These are phyloP conservation scores for Corythaeola cristata DNA, from an alignment of 2,113 vertebrate genomes.

Conservation along the genomic window DNA sequence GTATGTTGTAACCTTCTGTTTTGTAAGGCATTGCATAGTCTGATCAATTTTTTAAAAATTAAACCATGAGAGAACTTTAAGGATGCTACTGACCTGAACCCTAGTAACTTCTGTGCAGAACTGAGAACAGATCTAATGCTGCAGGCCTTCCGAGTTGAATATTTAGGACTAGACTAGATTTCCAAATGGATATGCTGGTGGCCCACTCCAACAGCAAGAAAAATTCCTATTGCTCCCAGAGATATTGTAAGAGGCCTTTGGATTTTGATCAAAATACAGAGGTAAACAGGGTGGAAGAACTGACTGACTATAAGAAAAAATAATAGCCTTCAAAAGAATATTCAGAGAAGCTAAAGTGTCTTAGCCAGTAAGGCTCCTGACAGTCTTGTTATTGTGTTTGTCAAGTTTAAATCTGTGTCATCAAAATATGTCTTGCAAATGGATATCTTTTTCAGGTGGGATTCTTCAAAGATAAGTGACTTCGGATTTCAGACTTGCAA, in stretches of 20 bases:
- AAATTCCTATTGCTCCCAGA: background rate
- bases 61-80: background rate
- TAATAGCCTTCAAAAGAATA: background rate
- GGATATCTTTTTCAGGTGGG: background rate
- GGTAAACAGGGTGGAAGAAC: background rate
- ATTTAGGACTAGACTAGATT: background rate
- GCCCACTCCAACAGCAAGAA: background rate
- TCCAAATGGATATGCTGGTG: background rate
- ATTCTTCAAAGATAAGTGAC: background rate
- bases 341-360: background rate
- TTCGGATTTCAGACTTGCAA: background rate
- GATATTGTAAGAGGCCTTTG: background rate
- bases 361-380: background rate
- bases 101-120: background rate
- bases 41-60: background rate
- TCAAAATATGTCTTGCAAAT: background rate
- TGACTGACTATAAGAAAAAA: background rate
- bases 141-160: background rate
- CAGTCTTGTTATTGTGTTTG: background rate
- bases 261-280: background rate
- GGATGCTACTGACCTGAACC: background rate
- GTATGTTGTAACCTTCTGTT: background rate
- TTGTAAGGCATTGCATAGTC: background rate
- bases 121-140: background rate
- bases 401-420: background rate